These are phyloP conservation scores for Xanthia icteritia DNA, from an alignment of 2,888 invertebrate species.

Conservation along the genomic window DNA sequence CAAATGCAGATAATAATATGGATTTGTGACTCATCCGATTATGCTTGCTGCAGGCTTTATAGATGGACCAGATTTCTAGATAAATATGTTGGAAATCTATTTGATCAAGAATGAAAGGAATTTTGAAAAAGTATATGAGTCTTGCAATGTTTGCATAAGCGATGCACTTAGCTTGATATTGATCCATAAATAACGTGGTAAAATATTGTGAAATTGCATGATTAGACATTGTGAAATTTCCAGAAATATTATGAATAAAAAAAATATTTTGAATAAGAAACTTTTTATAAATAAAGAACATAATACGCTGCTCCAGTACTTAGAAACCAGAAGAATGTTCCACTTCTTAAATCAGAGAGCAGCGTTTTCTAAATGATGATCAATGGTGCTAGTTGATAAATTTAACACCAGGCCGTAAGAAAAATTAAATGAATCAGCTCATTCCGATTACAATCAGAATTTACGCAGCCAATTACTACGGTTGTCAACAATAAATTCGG, in stretches of 20 bases:
- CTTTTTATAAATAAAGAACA: background rate
- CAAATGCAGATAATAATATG: constrained; percentile 37
- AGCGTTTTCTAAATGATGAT: background rate
- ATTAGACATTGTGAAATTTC: constrained; percentile 18
- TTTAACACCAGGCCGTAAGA: background rate
- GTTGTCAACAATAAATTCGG: constrained; percentile 53
- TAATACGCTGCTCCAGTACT: background rate
- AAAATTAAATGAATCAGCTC: background rate
- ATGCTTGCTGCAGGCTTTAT: constrained; percentile 11
- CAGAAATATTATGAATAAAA: constrained; percentile 36
- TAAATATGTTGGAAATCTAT: background rate
- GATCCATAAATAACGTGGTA: background rate
- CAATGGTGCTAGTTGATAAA: background rate
- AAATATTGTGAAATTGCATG: constrained; percentile 26
- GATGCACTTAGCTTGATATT: constrained; percentile 12
- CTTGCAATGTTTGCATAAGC: constrained; percentile 1
- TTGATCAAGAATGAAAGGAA: background rate
- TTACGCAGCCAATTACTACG: constrained; percentile 37
- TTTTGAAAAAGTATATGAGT: background rate
- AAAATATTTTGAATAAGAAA: no score
- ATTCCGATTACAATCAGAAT: background rate
- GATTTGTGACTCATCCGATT: constrained; percentile 56
- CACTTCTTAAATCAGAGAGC: background rate
- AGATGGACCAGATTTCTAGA: background rate
- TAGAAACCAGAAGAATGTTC: no score